phyloP scores from a whole-genome alignment of 2,113 vertebrate genomes.

The Puntigrus tetrazona region DNA sequence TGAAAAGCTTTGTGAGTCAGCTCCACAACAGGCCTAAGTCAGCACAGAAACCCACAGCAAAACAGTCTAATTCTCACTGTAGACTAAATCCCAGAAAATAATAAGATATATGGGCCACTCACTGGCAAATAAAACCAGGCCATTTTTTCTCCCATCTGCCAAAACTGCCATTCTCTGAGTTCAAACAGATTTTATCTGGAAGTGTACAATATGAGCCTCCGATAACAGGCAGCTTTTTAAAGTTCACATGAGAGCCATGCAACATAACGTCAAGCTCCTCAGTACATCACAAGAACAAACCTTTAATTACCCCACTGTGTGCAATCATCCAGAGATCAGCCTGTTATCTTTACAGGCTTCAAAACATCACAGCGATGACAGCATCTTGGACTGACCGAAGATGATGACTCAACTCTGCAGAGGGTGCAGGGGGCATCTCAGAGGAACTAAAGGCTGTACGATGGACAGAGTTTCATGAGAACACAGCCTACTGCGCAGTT shows the following conservation, averaged over 20 bases:
- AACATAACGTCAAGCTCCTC: neutral
- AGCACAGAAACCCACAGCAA: neutral
- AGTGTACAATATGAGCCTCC: neutral
- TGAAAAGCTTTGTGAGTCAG: neutral
- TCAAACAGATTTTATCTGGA: neutral
- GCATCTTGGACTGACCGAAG: constrained; percentile 13
- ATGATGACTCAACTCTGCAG: neutral
- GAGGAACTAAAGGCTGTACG: neutral
- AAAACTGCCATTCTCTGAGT: neutral
- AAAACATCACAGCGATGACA: constrained; percentile 4
- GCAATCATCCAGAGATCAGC: neutral
- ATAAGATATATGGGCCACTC: neutral
- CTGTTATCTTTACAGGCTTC: neutral
- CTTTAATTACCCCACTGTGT: neutral
- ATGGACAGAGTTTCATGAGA: constrained; percentile 35
- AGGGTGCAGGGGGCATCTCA: constrained; percentile 5
- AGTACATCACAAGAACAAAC: neutral
- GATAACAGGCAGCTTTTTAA: neutral
- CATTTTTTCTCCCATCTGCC: neutral
- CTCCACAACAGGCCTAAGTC: too few species aligned
- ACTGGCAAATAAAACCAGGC: neutral
- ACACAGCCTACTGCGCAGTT: constrained; percentile 24
- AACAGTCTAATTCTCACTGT: neutral
- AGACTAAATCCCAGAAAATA: neutral
- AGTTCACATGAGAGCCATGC: neutral